Conservation (phyloP, 2,797 vertebrate genomes). For the Hippocampus kuda region DNA sequence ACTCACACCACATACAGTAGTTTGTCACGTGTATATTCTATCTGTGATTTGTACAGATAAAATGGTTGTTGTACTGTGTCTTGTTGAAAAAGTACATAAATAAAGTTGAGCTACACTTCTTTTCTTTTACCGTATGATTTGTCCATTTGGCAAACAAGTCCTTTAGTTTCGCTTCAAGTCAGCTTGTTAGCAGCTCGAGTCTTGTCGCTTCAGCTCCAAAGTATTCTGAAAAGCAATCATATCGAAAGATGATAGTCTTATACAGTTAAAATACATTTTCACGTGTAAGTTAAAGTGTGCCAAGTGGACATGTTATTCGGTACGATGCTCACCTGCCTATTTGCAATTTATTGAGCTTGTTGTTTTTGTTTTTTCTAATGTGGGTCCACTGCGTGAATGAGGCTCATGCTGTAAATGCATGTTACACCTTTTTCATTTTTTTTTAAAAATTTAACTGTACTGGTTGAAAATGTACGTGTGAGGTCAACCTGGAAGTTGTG, state of each 20-base stretch:
- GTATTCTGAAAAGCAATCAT: constrained; percentile 55
- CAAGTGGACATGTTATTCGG: neutral
- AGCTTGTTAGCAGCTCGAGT: constrained; percentile 60
- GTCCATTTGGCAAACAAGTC: constrained; percentile 53
- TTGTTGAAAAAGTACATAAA: constrained; percentile 52
- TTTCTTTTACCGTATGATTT: constrained; percentile 10
- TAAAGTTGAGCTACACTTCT: constrained; percentile 45
- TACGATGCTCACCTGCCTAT: constrained; percentile 30
- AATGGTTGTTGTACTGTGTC: constrained; percentile 28
- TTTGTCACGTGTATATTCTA: constrained; percentile 35
- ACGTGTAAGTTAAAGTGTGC: neutral
- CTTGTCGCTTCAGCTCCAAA: constrained; percentile 66
- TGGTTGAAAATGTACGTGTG: constrained; percentile 2
- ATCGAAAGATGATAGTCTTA: neutral
- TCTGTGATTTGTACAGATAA: constrained; percentile 54
- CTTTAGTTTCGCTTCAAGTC: constrained; percentile 70
- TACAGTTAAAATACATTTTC: neutral
- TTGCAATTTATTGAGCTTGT: constrained; percentile 14
- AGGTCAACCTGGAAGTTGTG: constrained; percentile 66
- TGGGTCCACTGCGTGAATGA: too few relatives aligned
- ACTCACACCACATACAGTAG: constrained; percentile 26
- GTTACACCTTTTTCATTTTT: too few relatives aligned
- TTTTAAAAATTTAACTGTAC: neutral
- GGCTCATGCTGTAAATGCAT: too few relatives aligned
- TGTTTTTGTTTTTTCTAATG: too few relatives aligned